phyloP scores from a whole-genome alignment of 2,888 invertebrate genomes.

The Tipula helvola region DNA sequence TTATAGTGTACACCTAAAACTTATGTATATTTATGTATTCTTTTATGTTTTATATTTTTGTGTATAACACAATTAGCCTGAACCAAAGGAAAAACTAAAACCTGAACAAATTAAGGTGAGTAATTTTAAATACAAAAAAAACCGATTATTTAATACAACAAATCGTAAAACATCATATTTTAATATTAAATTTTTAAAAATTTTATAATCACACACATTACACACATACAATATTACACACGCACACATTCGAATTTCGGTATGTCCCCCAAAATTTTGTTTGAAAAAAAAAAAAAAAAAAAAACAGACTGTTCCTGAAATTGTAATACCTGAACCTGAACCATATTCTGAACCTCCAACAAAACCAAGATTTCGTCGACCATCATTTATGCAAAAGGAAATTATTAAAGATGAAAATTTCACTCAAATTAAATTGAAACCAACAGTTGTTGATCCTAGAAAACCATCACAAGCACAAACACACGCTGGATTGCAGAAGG shows the following conservation, averaged over 20 bases:
- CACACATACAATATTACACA: slow-evolving; percentile 7
- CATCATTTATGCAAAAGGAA: slow-evolving; percentile 36
- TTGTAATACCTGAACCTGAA: slow-evolving; percentile 21
- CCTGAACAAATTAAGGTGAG: background rate
- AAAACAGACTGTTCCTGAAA: slow-evolving; percentile 24
- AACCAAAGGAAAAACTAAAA: background rate
- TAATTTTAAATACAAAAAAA: background rate
- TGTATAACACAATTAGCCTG: background rate
- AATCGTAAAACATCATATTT: background rate
- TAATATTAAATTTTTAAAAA: slow-evolving; percentile 5
- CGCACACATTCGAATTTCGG: background rate
- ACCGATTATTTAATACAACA: background rate
- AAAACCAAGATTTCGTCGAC: slow-evolving; percentile 26
- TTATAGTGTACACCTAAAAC: background rate
- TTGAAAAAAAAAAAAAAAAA: slow-evolving; percentile 17
- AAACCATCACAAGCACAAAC: slow-evolving; percentile 27
- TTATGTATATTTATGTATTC: background rate
- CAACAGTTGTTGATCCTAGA: slow-evolving; percentile 38
- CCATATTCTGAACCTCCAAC: slow-evolving; percentile 25
- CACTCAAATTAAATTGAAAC: slow-evolving; percentile 47
- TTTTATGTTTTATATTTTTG: background rate
- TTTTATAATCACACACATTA: slow-evolving; percentile 4
- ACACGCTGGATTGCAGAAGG: slow-evolving; percentile 29
- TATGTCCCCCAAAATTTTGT: background rate
- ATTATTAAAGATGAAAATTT: slow-evolving; percentile 43